A percentile compares a stretch with the other conserved stretches of the same genome.
These are phyloP conservation scores for Canis aureus DNA, from an alignment of 2,113 vertebrate genomes.

Conservation along the genomic window DNA sequence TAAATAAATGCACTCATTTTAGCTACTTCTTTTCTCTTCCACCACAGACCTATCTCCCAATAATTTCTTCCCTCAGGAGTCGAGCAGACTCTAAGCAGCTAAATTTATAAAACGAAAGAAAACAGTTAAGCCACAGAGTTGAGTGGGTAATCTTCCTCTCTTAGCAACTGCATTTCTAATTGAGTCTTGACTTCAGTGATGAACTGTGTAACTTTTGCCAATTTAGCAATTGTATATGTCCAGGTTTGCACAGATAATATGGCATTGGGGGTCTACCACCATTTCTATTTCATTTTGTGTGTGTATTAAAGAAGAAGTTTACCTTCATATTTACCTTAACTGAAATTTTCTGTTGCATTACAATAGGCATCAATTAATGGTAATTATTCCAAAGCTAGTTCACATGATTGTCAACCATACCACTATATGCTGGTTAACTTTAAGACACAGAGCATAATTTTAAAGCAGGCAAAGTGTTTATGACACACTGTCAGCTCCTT, in stretches of 20 bases:
- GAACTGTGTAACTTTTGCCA: neutral
- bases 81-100: neutral
- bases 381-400: neutral
- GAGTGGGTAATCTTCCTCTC: neutral
- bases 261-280: neutral
- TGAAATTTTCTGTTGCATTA: neutral
- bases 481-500: neutral
- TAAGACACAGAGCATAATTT: neutral
- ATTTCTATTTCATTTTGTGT: neutral
- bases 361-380: neutral
- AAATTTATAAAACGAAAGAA: slow-evolving; percentile 50
- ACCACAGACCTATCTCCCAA: neutral
- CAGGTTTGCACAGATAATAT: neutral
- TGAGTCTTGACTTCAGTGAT: neutral
- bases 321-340: neutral
- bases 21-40: neutral
- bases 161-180: neutral
- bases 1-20: neutral
- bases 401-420: neutral
- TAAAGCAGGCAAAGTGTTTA: neutral
- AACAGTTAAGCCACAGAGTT: neutral
- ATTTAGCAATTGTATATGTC: neutral
- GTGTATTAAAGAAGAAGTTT: neutral
- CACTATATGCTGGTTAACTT: neutral
- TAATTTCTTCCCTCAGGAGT: slow-evolving; percentile 44